Percentiles rank a stretch among this genome's conserved stretches.
phyloP scores from a whole-genome alignment of 2,113 vertebrate genomes.

The Pleuronectes platessa region DNA sequence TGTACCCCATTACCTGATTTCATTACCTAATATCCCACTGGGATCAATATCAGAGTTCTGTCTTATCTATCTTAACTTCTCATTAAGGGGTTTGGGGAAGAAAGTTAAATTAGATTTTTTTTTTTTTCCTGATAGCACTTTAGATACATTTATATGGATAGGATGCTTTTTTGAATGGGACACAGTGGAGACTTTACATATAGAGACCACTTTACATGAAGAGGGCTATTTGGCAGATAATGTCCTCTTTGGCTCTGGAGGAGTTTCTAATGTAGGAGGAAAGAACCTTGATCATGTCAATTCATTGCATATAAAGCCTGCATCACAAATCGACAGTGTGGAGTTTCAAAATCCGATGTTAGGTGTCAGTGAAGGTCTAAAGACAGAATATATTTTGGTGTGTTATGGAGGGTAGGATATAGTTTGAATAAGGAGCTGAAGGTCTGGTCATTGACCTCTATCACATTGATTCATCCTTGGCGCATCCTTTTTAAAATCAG shows the following conservation, averaged over 20 bases:
- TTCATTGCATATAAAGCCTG: neutral
- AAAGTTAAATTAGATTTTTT: neutral
- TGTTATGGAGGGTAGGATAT: neutral
- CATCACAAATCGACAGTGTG: neutral
- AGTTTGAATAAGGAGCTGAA: neutral
- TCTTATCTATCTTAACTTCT: conserved; percentile 30
- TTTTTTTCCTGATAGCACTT: neutral
- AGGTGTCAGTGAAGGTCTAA: neutral
- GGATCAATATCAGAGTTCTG: conserved; percentile 36
- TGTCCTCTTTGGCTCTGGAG: neutral
- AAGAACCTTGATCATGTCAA: conserved; percentile 3
- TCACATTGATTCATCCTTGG: neutral
- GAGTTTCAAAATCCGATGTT: neutral
- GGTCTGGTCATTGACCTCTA: neutral
- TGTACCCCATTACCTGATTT: conserved; percentile 38
- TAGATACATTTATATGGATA: neutral
- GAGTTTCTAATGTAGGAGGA: neutral
- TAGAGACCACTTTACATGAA: neutral
- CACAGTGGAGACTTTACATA: neutral
- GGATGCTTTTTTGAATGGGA: neutral
- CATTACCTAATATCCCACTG: conserved; percentile 31
- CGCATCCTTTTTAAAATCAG: neutral
- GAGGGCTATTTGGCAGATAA: neutral
- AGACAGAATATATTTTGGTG: neutral
- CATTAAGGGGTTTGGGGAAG: neutral